Percentiles rank a stretch among this genome's conserved stretches.
Conservation (phyloP, 2,113 vertebrate genomes). For the Coregonus clupeaformis region DNA sequence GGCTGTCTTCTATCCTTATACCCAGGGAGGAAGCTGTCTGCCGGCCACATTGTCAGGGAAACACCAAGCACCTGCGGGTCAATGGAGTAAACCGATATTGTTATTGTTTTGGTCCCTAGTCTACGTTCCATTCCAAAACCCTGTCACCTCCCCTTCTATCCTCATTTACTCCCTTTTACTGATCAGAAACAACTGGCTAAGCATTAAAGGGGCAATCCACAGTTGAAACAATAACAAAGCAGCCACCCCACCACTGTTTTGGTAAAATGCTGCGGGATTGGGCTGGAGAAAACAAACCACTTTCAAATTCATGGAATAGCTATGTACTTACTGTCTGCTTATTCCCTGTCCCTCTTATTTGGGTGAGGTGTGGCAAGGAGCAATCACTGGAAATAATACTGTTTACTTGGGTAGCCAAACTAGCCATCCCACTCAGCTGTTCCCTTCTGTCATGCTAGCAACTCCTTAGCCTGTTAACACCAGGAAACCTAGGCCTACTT, state of each 20-base stretch:
- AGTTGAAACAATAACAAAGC: background rate
- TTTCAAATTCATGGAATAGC: too few relatives aligned
- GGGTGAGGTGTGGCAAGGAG: background rate
- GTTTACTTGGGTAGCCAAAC: background rate
- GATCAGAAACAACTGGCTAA: background rate
- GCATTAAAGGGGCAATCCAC: background rate
- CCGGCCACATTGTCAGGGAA: slow-evolving; percentile 41
- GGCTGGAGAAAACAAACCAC: too few relatives aligned
- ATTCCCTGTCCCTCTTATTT: background rate
- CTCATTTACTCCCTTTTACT: background rate
- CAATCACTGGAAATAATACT: background rate
- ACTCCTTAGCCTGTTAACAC: slow-evolving; percentile 12
- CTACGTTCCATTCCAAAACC: slow-evolving; percentile 42
- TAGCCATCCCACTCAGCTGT: background rate
- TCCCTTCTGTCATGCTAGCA: background rate
- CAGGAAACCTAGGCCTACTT: background rate
- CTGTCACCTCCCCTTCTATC: background rate
- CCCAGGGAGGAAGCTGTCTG: slow-evolving; percentile 43
- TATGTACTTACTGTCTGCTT: background rate
- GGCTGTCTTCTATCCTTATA: background rate
- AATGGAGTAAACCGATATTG: slow-evolving; percentile 52
- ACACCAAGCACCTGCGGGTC: slow-evolving; percentile 51
- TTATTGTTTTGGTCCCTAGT: slow-evolving; percentile 40
- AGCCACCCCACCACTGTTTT: too few relatives aligned
- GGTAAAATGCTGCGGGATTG: too few relatives aligned